Base-by-base conservation (phyloP, 1,140 invertebrate species). In the Zaprionus kolodkinae region DNA sequence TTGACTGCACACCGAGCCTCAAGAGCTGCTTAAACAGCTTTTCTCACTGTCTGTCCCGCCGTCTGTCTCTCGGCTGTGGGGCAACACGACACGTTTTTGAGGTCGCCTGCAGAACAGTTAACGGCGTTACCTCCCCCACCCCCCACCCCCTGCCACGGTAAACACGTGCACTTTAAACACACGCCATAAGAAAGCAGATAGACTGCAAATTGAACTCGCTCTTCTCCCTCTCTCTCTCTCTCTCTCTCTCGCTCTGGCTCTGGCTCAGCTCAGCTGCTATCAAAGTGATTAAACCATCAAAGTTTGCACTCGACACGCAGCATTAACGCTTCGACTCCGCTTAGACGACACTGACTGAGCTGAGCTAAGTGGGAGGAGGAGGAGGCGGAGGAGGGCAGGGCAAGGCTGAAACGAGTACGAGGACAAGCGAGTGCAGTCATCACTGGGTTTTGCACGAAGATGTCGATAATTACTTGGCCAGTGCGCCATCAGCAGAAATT, bases 211-310 rank as follows among this genome's bases (percentile, higher is more conserved):
- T 40, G 60, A 69, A 40, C 55, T 56, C 38, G 27, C 33, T 25
- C 36, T 52, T 45, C 40, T 52, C 21, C 2, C 21, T 21, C 21
- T 21, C 21, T 21, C 21, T n/a, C 21, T 21, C 21, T 21, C 21
- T 21, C 21, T 21, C 21, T 21, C 21, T 21, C 21, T 21, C 21
- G 1, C 21, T 21, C 21, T 21, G 2, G n/a, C n/a, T 2, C 21
- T 2, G 21, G 21, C 21, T 21, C 21, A 60, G 62, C 66, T 69
- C 35, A 45, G 55, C 65, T 66, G 10, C 76, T 68, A 76, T 74
- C 78, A 73, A 76, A 81, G 85, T 90, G 85, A 89, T 89, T 89
- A 89, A 90, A 86, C 78, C 85, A 89, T 89, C 85, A 89, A 89
- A 85, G 81, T 89, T 89, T 89, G 72, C 81, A 73, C 84, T 76